Base-by-base conservation (phyloP, 2,888 invertebrate genomes). In the Spodoptera picta region DNA sequence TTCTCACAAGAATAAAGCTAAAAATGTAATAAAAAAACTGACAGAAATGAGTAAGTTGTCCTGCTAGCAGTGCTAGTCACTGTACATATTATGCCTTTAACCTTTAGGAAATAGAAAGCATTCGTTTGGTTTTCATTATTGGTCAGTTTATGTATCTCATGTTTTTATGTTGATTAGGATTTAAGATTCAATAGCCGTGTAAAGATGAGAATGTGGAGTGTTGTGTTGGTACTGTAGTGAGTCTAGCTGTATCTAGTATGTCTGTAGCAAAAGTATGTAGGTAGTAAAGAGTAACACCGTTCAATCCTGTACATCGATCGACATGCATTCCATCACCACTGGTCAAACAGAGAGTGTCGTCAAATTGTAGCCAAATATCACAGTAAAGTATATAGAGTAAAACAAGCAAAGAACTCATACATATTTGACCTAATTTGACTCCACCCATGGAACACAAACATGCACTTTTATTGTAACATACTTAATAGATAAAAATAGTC, bases 271-370 rank as follows among this genome's bases (percentile, higher is more conserved):
- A 51, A 60, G 47, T 64, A 59, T 64, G 53, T 58, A 42, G 42
- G 24, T 47, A 62, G 55, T 74, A 56, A 55, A 53, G 49, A 57
- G 64, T 70, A 48, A 78, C 76, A 79, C 69, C 77, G 67, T 72
- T 55, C 72, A 68, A 19, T 65, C 49, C 56, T 69, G 61, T 64
- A 81, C 80, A 79, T 65, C 62, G 64, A 78, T 65, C 62, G 47
- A 73, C 81, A 81, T 80, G 79, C 79, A 69, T 80, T 58, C 71
- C 58, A 61, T 66, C 71, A 69, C 57, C 82, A 68, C 69, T 69
- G 82, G 73, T 57, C 59, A 69, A 75, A 67, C 49, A 60, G 46
- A 67, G 56, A 66, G 57, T 43, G 14, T 50, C 46, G 62, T 24
- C 71, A 73, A 50, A 69, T 73, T 69, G 47, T 68, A 60, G 52